These are phyloP conservation scores for Siniperca chuatsi DNA, from an alignment of 2,113 vertebrate genomes.

Conservation along the genomic window DNA sequence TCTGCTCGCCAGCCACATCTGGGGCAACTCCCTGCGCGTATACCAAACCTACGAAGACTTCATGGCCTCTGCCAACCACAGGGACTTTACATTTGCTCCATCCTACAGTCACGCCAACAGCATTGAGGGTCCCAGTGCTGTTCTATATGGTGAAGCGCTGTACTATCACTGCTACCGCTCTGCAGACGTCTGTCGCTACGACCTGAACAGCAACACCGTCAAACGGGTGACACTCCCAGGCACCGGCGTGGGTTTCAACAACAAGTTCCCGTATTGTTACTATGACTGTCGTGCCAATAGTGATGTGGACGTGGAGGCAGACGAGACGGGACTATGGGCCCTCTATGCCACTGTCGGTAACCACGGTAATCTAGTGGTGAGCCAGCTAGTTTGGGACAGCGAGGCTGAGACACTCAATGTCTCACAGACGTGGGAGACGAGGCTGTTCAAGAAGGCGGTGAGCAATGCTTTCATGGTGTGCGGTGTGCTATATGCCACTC, in stretches of 20 bases:
- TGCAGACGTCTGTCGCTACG: constrained; percentile 69
- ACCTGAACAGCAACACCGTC: constrained; percentile 46
- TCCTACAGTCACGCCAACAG: constrained; percentile 53
- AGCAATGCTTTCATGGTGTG: constrained; percentile 92
- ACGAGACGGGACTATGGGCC: constrained; percentile 82
- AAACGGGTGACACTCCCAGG: constrained; percentile 75
- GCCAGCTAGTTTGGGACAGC: constrained; percentile 63
- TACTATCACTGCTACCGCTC: constrained; percentile 84
- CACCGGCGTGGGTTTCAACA: constrained; percentile 81
- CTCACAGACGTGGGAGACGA: constrained; percentile 89
- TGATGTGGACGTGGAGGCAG: constrained; percentile 86
- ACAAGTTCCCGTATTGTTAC: constrained; percentile 91
- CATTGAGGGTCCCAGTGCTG: constrained; percentile 85
- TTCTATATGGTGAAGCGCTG: constrained; percentile 85
- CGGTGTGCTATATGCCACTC: constrained; percentile 91
- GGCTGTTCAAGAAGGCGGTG: constrained; percentile 83
- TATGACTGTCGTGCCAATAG: constrained; percentile 78
- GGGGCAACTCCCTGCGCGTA: constrained; percentile 81
- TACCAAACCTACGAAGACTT: constrained; percentile 86
- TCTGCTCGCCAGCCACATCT: constrained; percentile 71
- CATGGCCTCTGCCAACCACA: constrained; percentile 74
- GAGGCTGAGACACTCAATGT: constrained; percentile 54
- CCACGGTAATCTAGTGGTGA: constrained; percentile 81
- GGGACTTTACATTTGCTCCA: constrained; percentile 24
- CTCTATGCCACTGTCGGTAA: constrained; percentile 79